Evolutionary conservation across 2,888 invertebrate species (phyloP), one percentile per base, ranked within the genome.

Genomic region (Embidobia sp.): DNA sequence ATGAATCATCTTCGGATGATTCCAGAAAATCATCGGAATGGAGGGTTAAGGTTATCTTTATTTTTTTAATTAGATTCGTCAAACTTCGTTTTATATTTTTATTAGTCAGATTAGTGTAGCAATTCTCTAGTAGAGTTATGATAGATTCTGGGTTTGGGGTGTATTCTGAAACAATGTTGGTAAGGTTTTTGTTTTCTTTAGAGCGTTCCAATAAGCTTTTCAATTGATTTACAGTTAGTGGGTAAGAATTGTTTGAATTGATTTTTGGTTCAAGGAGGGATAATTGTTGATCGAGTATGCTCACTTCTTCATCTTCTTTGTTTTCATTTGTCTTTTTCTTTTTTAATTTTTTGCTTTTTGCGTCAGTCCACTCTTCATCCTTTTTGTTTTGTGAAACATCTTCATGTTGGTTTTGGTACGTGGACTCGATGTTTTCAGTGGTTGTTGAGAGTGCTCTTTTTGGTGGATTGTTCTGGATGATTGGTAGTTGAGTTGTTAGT

Each of bases 31-130:
- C n/a, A n/a, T n/a, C n/a, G n/a, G n/a, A n/a, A n/a, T n/a, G n/a
- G n/a, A n/a, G n/a, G n/a, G n/a, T n/a, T n/a, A n/a, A n/a, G n/a
- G n/a, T n/a, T n/a, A n/a, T n/a, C n/a, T 42, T 42, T n/a, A 19
- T 42, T n/a, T 42, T 42, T 11, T 44, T 44, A 0, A 19, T 44
- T 10, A 22, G 16, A n/a, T 3, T 42, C 6, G 18, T 19, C 5
- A 42, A 42, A n/a, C 2, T 42, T 11, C n/a, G 18, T 42, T 42
- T 19, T 19, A 42, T 42, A n/a, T 18, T 42, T 42, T 18, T 42
- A 7, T 22, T 22, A 6, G 29, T 29, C 2, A 29, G n/a, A 6
- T 6, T 6, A 6, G 8, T 2, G 8, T n/a, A 29, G 29, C 8
- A 6, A 6, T 29, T n/a, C 2, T 29, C n/a, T 29, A 29, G 8